Conservation (phyloP, 23 tunicate species). For the Botrylloides violaceus region DNA sequence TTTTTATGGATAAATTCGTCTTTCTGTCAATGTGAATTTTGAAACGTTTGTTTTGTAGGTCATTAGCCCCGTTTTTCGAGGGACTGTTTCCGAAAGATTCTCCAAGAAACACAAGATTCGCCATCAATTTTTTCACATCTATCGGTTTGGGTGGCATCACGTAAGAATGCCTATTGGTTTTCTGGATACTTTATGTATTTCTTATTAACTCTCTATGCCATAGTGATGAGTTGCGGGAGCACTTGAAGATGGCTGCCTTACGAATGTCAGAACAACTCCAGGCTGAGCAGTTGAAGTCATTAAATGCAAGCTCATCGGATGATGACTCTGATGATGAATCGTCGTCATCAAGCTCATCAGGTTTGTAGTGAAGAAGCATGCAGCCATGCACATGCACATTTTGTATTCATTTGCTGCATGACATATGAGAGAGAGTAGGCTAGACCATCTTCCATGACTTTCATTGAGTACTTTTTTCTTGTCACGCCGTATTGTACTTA, state of each 20-base stretch:
- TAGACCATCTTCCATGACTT: background rate
- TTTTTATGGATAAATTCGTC: no score
- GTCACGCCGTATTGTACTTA: no score
- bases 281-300: slow-evolving; percentile 60
- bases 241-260: slow-evolving; percentile 36
- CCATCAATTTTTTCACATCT: slow-evolving; percentile 93
- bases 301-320: slow-evolving; percentile 10
- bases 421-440: background rate
- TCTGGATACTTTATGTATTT: background rate
- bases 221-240: slow-evolving; percentile 82
- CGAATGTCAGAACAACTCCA: slow-evolving; percentile 56
- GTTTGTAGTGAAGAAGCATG: background rate
- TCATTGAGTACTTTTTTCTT: no score
- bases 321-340: slow-evolving; percentile 19
- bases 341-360: no score
- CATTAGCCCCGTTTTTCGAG: slow-evolving; percentile 83
- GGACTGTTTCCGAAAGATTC: slow-evolving; percentile 84
- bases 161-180: slow-evolving; percentile 37
- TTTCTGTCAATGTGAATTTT: no score
- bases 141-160: slow-evolving; percentile 93
- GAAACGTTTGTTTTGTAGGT: slow-evolving; percentile 41
- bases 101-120: slow-evolving; percentile 86
- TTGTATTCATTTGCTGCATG: background rate
- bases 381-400: background rate
- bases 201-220: background rate